Evolutionary conservation across 2,797 vertebrate genomes (phyloP).

Genomic region (Enteromius thamalakanensis): DNA sequence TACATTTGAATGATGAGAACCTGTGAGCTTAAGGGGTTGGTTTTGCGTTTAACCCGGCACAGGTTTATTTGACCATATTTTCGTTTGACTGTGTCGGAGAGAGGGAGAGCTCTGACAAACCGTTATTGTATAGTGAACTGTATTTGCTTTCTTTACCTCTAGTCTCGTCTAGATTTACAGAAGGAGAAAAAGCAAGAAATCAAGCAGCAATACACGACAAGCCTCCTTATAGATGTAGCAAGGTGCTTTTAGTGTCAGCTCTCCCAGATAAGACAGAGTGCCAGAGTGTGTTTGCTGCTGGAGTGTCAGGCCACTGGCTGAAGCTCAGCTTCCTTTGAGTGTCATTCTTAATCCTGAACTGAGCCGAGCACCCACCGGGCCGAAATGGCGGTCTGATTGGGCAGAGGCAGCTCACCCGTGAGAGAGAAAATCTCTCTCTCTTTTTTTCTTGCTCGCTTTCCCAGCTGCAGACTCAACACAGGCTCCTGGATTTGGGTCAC

Average conservation of each 20-base stretch:
- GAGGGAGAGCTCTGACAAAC: constrained; percentile 15
- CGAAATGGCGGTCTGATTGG: constrained; percentile 48
- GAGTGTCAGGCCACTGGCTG: constrained; percentile 33
- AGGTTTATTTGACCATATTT: constrained; percentile 6
- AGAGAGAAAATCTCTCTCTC: constrained; percentile 22
- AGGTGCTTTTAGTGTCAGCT: constrained; percentile 46
- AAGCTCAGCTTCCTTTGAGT: constrained; percentile 43
- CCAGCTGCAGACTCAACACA: constrained; percentile 35
- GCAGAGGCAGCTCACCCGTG: constrained; percentile 20
- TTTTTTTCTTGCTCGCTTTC: background rate
- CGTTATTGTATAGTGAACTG: background rate
- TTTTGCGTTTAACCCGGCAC: background rate
- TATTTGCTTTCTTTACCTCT: constrained; percentile 13
- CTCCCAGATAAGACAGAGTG: constrained; percentile 30
- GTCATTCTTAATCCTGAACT: constrained; percentile 54
- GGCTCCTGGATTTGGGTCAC: constrained; percentile 50
- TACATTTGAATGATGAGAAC: constrained; percentile 17
- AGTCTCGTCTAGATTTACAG: constrained; percentile 6
- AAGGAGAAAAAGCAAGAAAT: constrained; percentile 14
- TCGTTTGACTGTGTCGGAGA: constrained; percentile 1
- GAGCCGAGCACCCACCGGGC: constrained; percentile 36
- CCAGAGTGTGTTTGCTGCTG: constrained; percentile 31
- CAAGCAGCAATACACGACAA: constrained; percentile 35
- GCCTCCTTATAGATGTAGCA: constrained; percentile 44
- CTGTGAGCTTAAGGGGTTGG: background rate